Percentiles rank a stretch among this genome's conserved stretches.
Conservation (phyloP, 2,797 vertebrate genomes). For the Ammospiza maritima region DNA sequence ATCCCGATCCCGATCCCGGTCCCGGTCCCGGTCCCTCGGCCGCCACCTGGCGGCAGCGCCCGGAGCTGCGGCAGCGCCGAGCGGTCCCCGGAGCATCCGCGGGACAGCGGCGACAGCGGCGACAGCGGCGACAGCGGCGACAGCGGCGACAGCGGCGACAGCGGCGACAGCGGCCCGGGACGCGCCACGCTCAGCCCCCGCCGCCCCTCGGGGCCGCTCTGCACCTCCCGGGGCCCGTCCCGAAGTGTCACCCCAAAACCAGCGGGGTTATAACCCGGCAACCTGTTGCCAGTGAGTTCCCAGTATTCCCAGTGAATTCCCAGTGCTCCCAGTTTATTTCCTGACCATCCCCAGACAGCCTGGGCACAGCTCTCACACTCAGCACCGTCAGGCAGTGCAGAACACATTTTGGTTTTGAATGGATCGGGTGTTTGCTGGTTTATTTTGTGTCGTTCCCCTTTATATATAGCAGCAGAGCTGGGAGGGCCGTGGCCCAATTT, state of each 20-base stretch:
- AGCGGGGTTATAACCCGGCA: rapidly evolving
- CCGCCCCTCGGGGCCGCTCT: neutral
- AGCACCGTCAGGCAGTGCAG: rapidly evolving
- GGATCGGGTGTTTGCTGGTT: neutral
- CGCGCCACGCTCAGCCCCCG: rapidly evolving
- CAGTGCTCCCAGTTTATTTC: rapidly evolving
- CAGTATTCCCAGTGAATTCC: neutral
- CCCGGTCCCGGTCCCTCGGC: neutral
- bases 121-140: neutral
- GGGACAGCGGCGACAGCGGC: neutral
- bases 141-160: neutral
- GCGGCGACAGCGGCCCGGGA: neutral
- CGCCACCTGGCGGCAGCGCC: neutral
- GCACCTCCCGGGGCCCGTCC: neutral
- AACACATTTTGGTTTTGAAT: neutral
- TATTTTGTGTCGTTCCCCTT: neutral
- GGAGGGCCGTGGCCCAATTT: neutral
- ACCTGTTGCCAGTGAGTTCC: neutral
- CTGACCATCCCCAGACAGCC: rapidly evolving
- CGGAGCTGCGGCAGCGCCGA: neutral
- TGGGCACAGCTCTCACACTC: rapidly evolving
- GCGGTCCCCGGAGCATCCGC: neutral
- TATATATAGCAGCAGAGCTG: conserved; percentile 8
- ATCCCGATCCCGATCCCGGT: neutral
- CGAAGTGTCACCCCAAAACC: rapidly evolving